Evolutionary conservation across 2,113 vertebrate species (phyloP), one percentile per base, ranked within the genome.

Genomic region (Scolopax mira): DNA sequence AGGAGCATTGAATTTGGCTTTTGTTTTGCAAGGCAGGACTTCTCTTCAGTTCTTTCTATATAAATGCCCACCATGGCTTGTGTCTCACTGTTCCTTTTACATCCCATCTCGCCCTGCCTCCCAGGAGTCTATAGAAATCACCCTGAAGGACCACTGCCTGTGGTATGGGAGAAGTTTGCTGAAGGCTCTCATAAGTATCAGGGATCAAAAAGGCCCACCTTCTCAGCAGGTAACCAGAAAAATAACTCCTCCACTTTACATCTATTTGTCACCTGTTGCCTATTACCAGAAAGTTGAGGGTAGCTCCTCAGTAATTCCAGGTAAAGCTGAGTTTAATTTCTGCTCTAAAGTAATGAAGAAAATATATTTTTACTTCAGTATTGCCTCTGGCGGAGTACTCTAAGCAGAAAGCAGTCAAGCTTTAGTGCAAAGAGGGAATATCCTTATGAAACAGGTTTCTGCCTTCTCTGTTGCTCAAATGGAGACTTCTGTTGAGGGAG

Each of bases 1-100:
- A 78, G 62, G 6, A 62, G 10, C 12, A 75, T 42, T 0, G 1
- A 25, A 49, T 31, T 18, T 75, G 48, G 23, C 31, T 49, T 82
- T 51, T 44, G 18, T 44, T 85, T 90, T n/a, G 16, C 27, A 72
- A 72, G 27, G 8, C 12, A 33, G 5, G 54, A 7, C 27, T 51
- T 15, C 79, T 52, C 15, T 24, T 60, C 5, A 6, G 4, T 42
- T 77, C 18, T 57, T 77, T 39, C 24, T 54, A 9, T 25, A n/a
- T 7, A 57, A 42, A n/a, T 25, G 2, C 11, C 19, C 75, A 19
- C 22, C 23, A 37, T 0, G 4, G 13, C 42, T 64, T 1, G 1
- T 1, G 4, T 77, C 61, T 62, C 31, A 7, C 8, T 75, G 18
- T 28, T 17, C 49, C 18, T 39, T 81, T 78, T 88, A 51, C 7